A percentile compares a stretch with the other conserved stretches of the same genome.
Evolutionary conservation across 1,140 invertebrate genomes (phyloP).

Genomic region (Campoletis sonorensis): DNA sequence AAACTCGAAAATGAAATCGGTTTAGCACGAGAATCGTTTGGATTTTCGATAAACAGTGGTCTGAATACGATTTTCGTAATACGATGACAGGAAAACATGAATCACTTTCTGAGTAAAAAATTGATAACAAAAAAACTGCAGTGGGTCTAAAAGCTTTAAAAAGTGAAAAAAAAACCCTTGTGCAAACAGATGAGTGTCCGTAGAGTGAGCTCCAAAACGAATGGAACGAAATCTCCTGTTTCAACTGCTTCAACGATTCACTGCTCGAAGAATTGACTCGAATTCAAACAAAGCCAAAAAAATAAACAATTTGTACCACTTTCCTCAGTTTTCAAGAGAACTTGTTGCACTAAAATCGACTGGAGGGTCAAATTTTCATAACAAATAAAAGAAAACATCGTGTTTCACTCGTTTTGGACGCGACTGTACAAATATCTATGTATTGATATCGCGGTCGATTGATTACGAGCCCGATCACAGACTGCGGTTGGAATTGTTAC

Average conservation of each 20-base stretch:
- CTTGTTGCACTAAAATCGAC: too few species aligned
- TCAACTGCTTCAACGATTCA: too few species aligned
- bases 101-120: background rate
- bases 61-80: background rate
- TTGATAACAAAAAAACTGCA: background rate
- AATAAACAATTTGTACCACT: too few species aligned
- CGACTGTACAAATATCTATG: background rate
- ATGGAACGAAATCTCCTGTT: too few species aligned
- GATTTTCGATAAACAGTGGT: background rate
- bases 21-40: background rate
- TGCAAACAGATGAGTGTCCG: too few species aligned
- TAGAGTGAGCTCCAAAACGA: too few species aligned
- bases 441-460: constrained; percentile 25
- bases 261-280: too few species aligned
- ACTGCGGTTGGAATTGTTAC: background rate
- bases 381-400: background rate
- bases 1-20: background rate
- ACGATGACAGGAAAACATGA: background rate
- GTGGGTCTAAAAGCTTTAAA: background rate
- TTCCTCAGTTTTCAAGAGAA: too few species aligned
- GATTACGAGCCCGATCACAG: constrained; percentile 7
- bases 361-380: too few species aligned
- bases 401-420: too few species aligned
- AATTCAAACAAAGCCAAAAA: too few species aligned
- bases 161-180: too few species aligned